Conservation (phyloP, 35 echinoderm and acorn worm species). For the Apostichopus californicus region DNA sequence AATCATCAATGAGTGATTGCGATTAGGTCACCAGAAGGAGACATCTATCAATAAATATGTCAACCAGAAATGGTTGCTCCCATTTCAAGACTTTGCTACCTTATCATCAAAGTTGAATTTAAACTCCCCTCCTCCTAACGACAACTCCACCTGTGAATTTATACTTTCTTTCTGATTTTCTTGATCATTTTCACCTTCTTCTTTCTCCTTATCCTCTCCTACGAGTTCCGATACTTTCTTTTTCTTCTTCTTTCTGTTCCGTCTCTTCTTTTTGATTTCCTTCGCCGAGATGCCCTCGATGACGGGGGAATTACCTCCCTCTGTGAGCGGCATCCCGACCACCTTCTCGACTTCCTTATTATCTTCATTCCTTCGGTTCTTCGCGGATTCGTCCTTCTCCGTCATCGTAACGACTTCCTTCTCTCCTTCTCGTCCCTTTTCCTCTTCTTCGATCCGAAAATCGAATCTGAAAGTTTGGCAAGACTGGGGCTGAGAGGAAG, state of each 20-base stretch:
- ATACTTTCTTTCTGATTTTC: conserved; percentile 2
- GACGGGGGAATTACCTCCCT: background rate
- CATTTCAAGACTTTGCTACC: background rate
- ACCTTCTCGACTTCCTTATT: background rate
- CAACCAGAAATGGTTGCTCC: background rate
- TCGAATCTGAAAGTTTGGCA: conserved; percentile 46
- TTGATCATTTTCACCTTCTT: background rate
- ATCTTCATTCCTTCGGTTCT: conserved; percentile 16
- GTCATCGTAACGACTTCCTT: background rate
- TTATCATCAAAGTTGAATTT: conserved; percentile 42
- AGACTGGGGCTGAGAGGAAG: background rate
- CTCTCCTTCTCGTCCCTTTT: background rate
- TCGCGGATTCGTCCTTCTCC: background rate
- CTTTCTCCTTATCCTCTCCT: background rate
- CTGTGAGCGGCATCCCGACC: background rate
- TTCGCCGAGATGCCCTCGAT: background rate
- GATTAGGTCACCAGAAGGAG: too few relatives aligned
- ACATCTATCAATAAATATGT: too few relatives aligned
- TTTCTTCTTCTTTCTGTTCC: conserved; percentile 48
- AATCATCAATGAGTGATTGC: too few relatives aligned
- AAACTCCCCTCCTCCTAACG: conserved; percentile 14
- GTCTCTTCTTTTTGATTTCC: conserved; percentile 34
- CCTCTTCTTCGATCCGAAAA: conserved; percentile 43
- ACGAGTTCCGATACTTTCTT: background rate
- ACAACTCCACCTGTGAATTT: background rate